Conservation (phyloP, 2,113 vertebrate species). For the Ivindomyrus marchei region DNA sequence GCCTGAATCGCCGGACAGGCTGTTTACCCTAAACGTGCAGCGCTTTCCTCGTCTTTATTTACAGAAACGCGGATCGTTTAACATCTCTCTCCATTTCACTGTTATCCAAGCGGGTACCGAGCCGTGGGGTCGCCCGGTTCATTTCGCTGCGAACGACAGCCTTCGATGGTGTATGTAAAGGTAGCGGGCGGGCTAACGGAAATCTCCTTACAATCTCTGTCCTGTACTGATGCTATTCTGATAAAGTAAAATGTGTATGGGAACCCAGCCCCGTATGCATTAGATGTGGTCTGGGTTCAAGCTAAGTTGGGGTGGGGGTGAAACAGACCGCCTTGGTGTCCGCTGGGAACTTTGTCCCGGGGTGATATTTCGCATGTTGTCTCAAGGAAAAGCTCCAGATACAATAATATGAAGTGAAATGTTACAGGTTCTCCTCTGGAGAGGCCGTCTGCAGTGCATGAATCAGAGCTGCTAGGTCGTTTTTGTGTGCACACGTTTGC, state of each 20-base stretch:
- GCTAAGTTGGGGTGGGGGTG: not conserved
- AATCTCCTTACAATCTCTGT: not conserved
- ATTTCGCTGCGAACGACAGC: not conserved
- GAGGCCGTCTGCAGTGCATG: not conserved
- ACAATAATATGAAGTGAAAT: not conserved
- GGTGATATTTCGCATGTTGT: not conserved
- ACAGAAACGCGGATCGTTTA: not conserved
- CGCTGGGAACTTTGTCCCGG: not conserved
- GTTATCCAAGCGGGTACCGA: not conserved
- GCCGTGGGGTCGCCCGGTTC: not conserved
- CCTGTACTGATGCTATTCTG: not conserved
- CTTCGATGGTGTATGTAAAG: not conserved
- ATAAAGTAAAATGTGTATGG: not conserved
- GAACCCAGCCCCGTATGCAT: not conserved
- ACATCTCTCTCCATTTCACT: not conserved
- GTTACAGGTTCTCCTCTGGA: not conserved
- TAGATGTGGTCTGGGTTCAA: not conserved
- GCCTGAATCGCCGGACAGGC: not conserved
- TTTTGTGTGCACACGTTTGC: not conserved
- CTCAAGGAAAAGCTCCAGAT: not conserved
- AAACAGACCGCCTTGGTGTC: not conserved
- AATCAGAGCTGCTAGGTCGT: not conserved
- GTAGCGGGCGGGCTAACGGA: not conserved
- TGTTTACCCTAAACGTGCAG: not conserved
- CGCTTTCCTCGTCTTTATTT: not conserved